Conservation (phyloP, 2,888 invertebrate genomes). For the Halocaridina rubra region DNA sequence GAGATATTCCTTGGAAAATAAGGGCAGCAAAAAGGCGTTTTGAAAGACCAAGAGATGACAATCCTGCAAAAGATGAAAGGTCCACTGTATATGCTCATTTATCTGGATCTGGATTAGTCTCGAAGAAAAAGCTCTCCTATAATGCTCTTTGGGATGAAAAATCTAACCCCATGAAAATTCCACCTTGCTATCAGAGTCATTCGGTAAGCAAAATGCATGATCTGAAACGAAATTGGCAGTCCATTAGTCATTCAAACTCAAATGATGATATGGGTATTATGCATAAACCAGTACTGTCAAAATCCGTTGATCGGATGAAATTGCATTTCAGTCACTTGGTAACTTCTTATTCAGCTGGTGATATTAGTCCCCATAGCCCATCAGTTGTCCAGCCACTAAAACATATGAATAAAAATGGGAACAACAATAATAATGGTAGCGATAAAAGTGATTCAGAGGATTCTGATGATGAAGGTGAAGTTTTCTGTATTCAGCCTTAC, state of each 20-base stretch:
- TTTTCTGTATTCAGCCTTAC: constrained; percentile 50
- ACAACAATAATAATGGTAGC: not conserved
- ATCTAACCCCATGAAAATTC: constrained; percentile 38
- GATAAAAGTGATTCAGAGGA: constrained; percentile 52
- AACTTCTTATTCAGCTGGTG: constrained; percentile 39
- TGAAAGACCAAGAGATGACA: constrained; percentile 70
- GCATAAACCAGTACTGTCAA: constrained; percentile 31
- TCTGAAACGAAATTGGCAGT: constrained; percentile 35
- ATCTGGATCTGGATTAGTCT: constrained; percentile 10
- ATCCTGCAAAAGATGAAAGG: not conserved
- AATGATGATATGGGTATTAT: constrained; percentile 32
- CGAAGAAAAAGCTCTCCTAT: constrained; percentile 10
- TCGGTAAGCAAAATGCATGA: constrained; percentile 49
- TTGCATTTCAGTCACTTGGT: constrained; percentile 11
- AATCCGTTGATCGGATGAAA: constrained; percentile 18
- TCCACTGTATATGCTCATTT: not conserved
- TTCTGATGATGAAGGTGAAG: constrained; percentile 61
- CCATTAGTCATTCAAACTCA: constrained; percentile 6
- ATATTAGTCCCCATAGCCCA: constrained; percentile 15
- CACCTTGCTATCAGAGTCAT: constrained; percentile 34
- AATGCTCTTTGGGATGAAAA: constrained; percentile 41
- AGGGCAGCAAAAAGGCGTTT: constrained; percentile 68
- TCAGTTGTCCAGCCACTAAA: not conserved
- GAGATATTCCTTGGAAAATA: constrained; percentile 66
- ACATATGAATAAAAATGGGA: not conserved